Evolutionary conservation across 1,140 invertebrate species (phyloP).

Genomic region (Cyclargus thomasi): DNA sequence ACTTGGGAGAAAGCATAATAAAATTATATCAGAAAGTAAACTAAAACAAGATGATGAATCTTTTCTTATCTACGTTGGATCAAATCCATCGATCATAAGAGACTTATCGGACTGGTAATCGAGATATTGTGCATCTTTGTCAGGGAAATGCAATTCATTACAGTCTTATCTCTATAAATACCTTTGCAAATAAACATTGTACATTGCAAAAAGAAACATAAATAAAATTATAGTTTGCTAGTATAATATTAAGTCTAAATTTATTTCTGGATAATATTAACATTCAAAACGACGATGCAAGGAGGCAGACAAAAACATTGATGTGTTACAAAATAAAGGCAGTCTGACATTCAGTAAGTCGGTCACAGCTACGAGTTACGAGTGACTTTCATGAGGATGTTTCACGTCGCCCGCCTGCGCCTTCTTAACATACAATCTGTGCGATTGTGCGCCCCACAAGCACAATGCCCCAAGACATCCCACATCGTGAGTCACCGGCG

Average conservation of each 20-base stretch:
- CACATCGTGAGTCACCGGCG: conserved; percentile 64
- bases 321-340: neutral
- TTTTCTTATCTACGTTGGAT: neutral
- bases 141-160: neutral
- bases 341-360: conserved; percentile 16
- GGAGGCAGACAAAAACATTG: neutral
- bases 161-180: neutral
- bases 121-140: neutral
- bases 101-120: neutral
- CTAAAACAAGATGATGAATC: neutral
- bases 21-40: neutral
- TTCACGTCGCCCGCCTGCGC: conserved; percentile 47
- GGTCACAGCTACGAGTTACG: conserved; percentile 19
- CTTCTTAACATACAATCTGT: conserved; percentile 68
- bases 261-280: too few species aligned
- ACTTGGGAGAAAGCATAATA: neutral
- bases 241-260: too few species aligned
- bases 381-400: conserved; percentile 44
- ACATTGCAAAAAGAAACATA: neutral
- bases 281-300: too few species aligned
- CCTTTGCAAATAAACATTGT: neutral
- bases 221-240: neutral
- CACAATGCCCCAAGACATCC: conserved; percentile 53
- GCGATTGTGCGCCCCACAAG: conserved; percentile 20
- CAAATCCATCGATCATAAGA: neutral